phyloP scores from a whole-genome alignment of 2,113 vertebrate species.

The Prunella himalayana region DNA sequence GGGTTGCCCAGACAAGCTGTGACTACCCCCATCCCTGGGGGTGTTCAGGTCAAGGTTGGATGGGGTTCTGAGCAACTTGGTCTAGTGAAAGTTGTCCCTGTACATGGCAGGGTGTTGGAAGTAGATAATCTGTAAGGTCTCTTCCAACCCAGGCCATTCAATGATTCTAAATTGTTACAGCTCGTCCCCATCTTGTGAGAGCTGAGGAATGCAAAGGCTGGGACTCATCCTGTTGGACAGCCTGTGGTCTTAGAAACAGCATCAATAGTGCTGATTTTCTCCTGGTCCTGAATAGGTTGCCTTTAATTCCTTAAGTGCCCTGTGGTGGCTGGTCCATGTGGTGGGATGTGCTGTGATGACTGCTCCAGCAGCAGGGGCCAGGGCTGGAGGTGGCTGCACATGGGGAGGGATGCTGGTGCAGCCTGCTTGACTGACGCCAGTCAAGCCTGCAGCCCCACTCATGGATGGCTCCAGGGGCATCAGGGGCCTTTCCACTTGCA shows the following conservation, averaged over 20 bases:
- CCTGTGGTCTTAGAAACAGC: background rate
- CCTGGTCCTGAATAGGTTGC: background rate
- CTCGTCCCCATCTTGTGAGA: background rate
- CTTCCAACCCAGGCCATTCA: background rate
- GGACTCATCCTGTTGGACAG: background rate
- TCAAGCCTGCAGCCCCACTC: background rate
- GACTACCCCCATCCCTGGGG: background rate
- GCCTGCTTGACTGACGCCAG: background rate
- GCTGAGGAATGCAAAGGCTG: background rate
- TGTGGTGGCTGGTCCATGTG: background rate
- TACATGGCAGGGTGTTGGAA: background rate
- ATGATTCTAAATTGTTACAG: background rate
- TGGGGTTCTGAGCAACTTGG: background rate
- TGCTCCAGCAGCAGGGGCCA: background rate
- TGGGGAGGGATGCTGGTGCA: background rate
- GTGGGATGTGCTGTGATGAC: background rate
- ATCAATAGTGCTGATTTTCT: background rate
- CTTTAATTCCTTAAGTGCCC: background rate
- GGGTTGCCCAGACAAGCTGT: background rate
- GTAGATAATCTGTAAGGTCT: background rate
- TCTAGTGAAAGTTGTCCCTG: background rate
- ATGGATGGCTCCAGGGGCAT: background rate
- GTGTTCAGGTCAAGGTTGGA: background rate
- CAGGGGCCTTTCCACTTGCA: background rate
- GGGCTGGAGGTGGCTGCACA: rapidly evolving